Conservation (phyloP, 2,888 invertebrate species). For the Lepidocyrtoides sp. region DNA sequence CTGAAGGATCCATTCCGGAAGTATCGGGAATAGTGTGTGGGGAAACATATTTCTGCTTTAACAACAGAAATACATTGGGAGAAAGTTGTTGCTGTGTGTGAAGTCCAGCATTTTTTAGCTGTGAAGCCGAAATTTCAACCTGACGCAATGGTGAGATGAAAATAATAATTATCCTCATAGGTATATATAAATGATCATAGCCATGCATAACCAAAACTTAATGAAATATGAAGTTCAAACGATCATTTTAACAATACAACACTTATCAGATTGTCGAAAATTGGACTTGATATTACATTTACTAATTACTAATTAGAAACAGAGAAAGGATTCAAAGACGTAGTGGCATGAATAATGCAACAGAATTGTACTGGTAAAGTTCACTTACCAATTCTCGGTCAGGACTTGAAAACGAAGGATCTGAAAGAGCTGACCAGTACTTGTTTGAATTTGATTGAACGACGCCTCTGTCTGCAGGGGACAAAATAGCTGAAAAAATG, state of each 20-base stretch:
- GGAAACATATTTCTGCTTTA: conserved; percentile 9
- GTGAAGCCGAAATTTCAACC: conserved; percentile 14
- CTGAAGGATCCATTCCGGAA: neutral
- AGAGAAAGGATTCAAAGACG: too few species aligned
- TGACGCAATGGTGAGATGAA: too few species aligned
- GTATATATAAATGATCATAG: too few species aligned
- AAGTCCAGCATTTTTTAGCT: neutral
- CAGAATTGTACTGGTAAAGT: too few species aligned
- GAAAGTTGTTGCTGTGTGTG: neutral
- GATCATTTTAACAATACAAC: too few species aligned
- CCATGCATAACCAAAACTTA: too few species aligned
- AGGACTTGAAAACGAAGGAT: neutral
- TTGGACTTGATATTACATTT: too few species aligned
- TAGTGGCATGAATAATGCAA: neutral
- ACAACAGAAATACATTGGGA: neutral
- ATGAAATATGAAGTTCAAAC: too few species aligned
- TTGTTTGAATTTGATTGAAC: neutral
- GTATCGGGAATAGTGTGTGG: neutral
- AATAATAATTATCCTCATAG: too few species aligned
- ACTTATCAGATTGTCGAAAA: too few species aligned
- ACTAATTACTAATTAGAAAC: too few species aligned
- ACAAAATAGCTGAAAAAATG: neutral
- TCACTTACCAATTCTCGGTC: conserved; percentile 50
- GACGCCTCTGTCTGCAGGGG: neutral
- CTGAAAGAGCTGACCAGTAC: neutral